These are phyloP conservation scores for Ethmia dodecea DNA, from an alignment of 2,888 invertebrate species.

Conservation along the genomic window DNA sequence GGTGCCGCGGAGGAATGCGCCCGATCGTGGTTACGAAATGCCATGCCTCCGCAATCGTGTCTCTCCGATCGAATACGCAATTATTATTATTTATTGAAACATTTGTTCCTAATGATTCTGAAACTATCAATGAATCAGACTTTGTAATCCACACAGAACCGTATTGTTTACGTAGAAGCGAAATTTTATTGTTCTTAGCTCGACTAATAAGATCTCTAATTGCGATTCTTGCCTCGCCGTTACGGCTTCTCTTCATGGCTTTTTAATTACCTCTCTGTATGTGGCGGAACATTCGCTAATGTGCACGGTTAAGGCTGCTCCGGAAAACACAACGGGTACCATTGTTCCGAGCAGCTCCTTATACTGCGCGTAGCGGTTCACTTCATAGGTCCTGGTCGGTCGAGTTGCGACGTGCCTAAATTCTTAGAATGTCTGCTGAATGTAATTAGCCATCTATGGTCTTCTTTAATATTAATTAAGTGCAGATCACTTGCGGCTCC, in stretches of 20 bases:
- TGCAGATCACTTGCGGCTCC: conserved; percentile 5
- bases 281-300: conserved; percentile 62
- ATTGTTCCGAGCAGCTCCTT: conserved; percentile 63
- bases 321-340: conserved; percentile 54
- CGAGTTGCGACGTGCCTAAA: conserved; percentile 45
- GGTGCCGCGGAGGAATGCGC: conserved; percentile 58
- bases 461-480: conserved; percentile 31
- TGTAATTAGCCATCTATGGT: conserved; percentile 52
- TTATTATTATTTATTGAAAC: conserved; percentile 25
- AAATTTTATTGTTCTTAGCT: too few relatives aligned
- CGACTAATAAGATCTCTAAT: conserved; percentile 37
- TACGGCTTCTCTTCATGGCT: conserved; percentile 48
- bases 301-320: conserved; percentile 50
- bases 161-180: not conserved
- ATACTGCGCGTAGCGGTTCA: conserved; percentile 65
- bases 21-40: conserved; percentile 71
- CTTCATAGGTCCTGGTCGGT: conserved; percentile 49
- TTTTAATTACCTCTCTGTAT: conserved; percentile 66
- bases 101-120: conserved; percentile 18
- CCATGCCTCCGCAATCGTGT: conserved; percentile 55
- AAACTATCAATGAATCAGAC: conserved; percentile 3
- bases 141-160: not conserved
- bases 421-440: conserved; percentile 64
- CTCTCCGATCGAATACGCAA: conserved; percentile 36
- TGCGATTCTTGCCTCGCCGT: conserved; percentile 35